Percentiles rank a stretch among this genome's conserved stretches.
These are phyloP conservation scores for Acanthis flammea DNA, from an alignment of 2,797 vertebrate species.

Conservation along the genomic window DNA sequence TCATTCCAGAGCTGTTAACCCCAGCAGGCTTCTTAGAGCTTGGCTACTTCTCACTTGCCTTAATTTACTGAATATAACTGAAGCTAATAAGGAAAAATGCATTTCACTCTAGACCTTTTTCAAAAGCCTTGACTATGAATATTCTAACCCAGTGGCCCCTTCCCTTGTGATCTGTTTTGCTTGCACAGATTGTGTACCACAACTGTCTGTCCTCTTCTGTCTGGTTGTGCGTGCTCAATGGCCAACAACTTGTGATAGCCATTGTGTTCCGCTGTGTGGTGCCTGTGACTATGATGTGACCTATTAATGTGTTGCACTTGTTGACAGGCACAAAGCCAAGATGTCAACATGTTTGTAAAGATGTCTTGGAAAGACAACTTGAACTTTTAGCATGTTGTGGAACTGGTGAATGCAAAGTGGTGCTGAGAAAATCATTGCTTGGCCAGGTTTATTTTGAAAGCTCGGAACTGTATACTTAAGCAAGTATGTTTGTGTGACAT, in stretches of 20 bases:
- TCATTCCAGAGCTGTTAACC: neutral
- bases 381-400: neutral
- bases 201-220: neutral
- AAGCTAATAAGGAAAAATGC: neutral
- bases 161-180: neutral
- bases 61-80: neutral
- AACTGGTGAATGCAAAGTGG: neutral
- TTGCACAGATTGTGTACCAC: neutral
- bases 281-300: neutral
- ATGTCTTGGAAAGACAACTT: neutral
- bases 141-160: neutral
- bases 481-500: fast-evolving
- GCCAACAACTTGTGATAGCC: neutral
- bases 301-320: neutral
- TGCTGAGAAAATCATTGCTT: neutral
- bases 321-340: neutral
- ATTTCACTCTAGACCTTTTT: neutral
- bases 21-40: neutral
- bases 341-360: neutral
- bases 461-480: neutral
- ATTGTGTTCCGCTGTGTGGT: neutral
- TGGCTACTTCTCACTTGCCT: neutral
- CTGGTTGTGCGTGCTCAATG: fast-evolving
- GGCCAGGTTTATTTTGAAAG: neutral
- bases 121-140: neutral